phyloP scores from a whole-genome alignment of 1,140 invertebrate genomes.

The Sarcophaga bullata region DNA sequence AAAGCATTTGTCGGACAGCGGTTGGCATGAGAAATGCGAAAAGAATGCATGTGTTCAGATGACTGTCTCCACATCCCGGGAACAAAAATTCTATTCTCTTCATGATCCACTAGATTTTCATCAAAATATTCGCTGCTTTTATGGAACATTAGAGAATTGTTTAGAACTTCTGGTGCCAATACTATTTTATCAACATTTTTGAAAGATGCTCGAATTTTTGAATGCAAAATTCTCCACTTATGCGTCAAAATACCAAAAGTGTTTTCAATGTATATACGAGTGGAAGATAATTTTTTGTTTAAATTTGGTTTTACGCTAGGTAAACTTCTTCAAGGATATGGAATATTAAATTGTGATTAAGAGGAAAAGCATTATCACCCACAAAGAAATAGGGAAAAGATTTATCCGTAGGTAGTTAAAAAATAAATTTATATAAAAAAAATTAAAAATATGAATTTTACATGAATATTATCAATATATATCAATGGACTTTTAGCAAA shows the following conservation, averaged over 20 bases:
- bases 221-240: not conserved
- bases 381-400: constrained; percentile 4
- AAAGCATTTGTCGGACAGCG: no score
- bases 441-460: not conserved
- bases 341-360: not conserved
- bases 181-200: constrained; percentile 27
- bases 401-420: not conserved
- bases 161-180: not conserved
- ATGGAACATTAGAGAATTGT: not conserved
- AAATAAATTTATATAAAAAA: not conserved
- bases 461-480: not conserved
- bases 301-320: not conserved
- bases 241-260: constrained; percentile 7
- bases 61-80: not conserved
- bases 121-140: not conserved
- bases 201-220: not conserved
- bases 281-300: constrained; percentile 11
- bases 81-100: not conserved
- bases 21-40: no score
- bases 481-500: not conserved
- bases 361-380: not conserved
- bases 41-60: no score
- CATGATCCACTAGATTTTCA: not conserved
- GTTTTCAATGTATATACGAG: not conserved
- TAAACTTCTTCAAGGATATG: not conserved